Evolutionary conservation across 2,797 vertebrate species (phyloP).

Genomic region (Neoniphon sammara): DNA sequence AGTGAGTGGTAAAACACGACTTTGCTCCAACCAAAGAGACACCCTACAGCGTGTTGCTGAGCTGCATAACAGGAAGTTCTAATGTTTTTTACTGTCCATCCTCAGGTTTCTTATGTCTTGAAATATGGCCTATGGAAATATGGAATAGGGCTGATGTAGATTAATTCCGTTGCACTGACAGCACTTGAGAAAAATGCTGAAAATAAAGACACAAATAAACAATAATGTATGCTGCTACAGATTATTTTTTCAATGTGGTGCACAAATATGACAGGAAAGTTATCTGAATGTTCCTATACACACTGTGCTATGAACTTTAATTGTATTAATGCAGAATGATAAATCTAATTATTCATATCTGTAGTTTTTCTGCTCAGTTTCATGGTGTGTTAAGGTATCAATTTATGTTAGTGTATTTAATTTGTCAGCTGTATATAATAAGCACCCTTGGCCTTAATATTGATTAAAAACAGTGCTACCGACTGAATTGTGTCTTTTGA

Average conservation of each 20-base stretch:
- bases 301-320: constrained; percentile 11
- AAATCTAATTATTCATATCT: constrained; percentile 4
- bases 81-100: constrained; percentile 49
- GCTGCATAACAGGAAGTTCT: constrained; percentile 83
- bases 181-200: constrained; percentile 8
- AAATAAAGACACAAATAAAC: constrained; percentile 17
- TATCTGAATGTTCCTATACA: background rate
- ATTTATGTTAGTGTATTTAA: background rate
- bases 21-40: constrained; percentile 84
- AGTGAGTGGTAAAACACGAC: constrained; percentile 81
- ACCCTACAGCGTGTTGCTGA: constrained; percentile 81
- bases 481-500: background rate
- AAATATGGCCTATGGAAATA: constrained; percentile 34
- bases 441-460: constrained; percentile 22
- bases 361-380: background rate
- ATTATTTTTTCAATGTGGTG: constrained; percentile 16
- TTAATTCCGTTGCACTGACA: constrained; percentile 28
- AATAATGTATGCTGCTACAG: constrained; percentile 19
- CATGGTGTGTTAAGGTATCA: background rate
- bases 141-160: background rate
- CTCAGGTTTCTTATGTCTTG: constrained; percentile 9
- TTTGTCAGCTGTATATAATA: background rate
- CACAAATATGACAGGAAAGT: background rate
- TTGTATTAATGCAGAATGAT: background rate
- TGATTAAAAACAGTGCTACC: constrained; percentile 14